A percentile compares a stretch with the other conserved stretches of the same genome.
Evolutionary conservation across 2,113 vertebrate species (phyloP).

Genomic region (Penelope pileata): DNA sequence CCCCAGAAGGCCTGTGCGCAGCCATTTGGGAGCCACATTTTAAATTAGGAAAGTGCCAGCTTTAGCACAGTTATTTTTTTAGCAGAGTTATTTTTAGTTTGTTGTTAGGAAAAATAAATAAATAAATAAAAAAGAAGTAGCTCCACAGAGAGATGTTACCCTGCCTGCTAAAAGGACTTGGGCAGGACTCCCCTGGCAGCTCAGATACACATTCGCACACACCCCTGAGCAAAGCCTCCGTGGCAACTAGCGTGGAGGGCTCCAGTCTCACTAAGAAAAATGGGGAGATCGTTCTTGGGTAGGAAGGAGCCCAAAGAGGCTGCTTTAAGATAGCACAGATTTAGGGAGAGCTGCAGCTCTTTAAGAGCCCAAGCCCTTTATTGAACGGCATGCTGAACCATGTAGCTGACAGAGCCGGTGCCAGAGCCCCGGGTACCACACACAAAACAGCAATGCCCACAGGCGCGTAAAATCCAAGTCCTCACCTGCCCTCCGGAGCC

Average conservation of each 20-base stretch:
- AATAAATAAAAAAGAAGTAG: background rate
- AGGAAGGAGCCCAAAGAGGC: background rate
- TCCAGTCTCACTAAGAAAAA: background rate
- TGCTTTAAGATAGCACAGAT: background rate
- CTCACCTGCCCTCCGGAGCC: accelerated
- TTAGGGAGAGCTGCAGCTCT: background rate
- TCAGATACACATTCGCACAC: background rate
- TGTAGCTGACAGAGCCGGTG: background rate
- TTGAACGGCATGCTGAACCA: background rate
- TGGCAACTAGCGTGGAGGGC: background rate
- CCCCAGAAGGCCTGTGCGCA: conserved; percentile 5
- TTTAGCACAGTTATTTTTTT: background rate
- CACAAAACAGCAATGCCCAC: background rate
- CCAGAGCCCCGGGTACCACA: background rate
- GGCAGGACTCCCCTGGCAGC: background rate
- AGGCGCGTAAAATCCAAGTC: background rate
- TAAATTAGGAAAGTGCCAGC: conserved; percentile 42
- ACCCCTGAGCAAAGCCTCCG: background rate
- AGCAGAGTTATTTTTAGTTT: conserved; percentile 57
- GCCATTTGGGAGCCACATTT: conserved; percentile 29
- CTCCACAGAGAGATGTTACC: background rate
- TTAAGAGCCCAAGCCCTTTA: background rate
- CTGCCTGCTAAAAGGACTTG: background rate
- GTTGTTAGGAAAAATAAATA: conserved; percentile 7
- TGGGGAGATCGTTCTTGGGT: background rate